Conservation (phyloP, 2,888 invertebrate genomes). For the Eupithecia tripunctaria region DNA sequence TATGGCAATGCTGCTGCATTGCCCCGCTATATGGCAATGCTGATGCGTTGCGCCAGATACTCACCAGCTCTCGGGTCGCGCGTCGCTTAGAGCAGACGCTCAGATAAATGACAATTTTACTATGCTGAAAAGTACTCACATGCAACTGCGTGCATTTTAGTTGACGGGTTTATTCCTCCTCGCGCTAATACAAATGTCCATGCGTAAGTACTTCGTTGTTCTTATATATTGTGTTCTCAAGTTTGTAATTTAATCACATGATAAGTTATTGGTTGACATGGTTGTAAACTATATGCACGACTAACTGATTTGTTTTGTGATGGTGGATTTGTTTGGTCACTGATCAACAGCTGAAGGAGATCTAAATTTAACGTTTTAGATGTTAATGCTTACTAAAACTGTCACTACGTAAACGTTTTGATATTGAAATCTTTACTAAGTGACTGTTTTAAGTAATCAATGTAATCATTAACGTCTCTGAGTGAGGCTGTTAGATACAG, state of each 20-base stretch:
- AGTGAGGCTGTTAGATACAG: too few species aligned
- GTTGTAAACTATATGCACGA: neutral
- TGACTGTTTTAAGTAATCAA: too few species aligned
- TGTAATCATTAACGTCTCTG: too few species aligned
- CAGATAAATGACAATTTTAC: neutral
- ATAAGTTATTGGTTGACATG: neutral
- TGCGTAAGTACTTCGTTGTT: neutral
- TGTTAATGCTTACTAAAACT: too few species aligned
- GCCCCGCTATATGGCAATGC: too few species aligned
- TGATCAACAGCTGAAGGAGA: neutral
- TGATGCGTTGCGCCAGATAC: too few species aligned
- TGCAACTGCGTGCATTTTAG: neutral
- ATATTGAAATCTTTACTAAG: too few species aligned
- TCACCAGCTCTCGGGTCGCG: too few species aligned
- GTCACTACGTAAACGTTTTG: too few species aligned
- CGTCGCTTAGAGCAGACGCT: too few species aligned
- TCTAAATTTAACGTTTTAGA: too few species aligned
- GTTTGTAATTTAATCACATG: neutral
- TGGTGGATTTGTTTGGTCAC: neutral
- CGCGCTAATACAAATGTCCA: neutral
- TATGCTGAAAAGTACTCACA: neutral
- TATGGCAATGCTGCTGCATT: too few species aligned
- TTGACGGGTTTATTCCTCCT: neutral
- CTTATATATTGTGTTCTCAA: neutral
- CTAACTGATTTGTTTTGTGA: constrained; percentile 5